Base-by-base conservation (phyloP, 2,113 vertebrate species). In the Xiphias gladius region DNA sequence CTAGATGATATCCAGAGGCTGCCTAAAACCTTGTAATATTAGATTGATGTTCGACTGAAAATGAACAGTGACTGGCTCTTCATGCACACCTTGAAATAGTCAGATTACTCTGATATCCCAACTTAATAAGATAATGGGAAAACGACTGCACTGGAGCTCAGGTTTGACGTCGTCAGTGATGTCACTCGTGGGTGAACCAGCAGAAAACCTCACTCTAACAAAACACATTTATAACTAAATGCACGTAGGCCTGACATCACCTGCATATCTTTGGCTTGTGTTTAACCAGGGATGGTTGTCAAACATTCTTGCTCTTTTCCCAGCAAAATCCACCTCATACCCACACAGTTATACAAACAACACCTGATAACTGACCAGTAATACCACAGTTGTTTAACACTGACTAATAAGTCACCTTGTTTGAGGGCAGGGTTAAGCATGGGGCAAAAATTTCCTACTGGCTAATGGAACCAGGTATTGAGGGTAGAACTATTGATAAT, bases 241-340 rank as follows among this genome's bases (percentile, higher is more conserved):
- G 13, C 2, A 19, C 7, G 37, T 4, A 50, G 28, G 24, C 2
- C 46, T 46, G 43, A 76, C 11, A 20, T 67, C 24, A 24, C 13
- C 19, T 12, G 19, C 64, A 46, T 82, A 74, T 55, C 13, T 70
- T 26, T 80, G 81, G 77, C 24, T 70, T 39, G 35, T 64, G 57
- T 64, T 74, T 74, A 74, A 80, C 58, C 48, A 24, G 54, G 26
- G 22, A 5, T 7, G 19, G 19, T 10, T 65, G 50, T 43, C 17
- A 3, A 58, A 48, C 37, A 10, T 11, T 20, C 7, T 0, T 4
- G 17, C 22, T 26, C 8, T 16, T 28, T 59, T 57, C 26, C 39
- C 37, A 64, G 50, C 2, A 28, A n/a, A 43, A 17, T 68, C 72
- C 17, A 17, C 48, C 20, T 10, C 57, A 61, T 30, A 13, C 35